Evolutionary conservation across 2,797 vertebrate species (phyloP), one percentile per base, ranked within the genome.

Genomic region (Falco concolor): DNA sequence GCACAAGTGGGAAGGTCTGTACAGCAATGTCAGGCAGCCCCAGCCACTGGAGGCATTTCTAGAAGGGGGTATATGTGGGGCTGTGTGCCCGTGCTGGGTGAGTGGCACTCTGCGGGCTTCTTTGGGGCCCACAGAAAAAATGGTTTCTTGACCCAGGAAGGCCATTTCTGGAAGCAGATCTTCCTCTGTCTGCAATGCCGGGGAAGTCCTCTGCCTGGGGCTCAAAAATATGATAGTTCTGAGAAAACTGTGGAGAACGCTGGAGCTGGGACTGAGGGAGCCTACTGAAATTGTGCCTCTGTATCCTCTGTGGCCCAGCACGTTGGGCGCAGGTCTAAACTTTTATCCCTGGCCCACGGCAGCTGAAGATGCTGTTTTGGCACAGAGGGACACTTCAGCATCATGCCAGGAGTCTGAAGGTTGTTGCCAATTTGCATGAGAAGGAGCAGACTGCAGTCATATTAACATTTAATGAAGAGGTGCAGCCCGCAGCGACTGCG

Each of bases 401-500:
- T 91, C 32, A 4, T 38, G 14, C 40, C 72, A 50, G 52, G 63
- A 92, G 25, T 60, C 90, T 94, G 81, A 82, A 95, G 59, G 60
- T 89, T 92, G 89, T 70, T 3, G 0, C 59, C 67, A 68, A 32
- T 94, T 93, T 94, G 78, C 78, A 90, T 92, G 81, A 42, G 63
- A 73, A 87, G 75, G 68, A 87, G 63, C 78, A 93, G 72, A 80
- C 75, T 93, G 92, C 93, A 92, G 93, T 93, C 47, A 9, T 32
- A 61, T 89, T 91, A 95, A 95, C 61, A 15, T 94, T 95, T 90
- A 89, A 90, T 89, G 84, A 92, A 65, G 92, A 92, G 53, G 30
- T 2, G 0, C 64, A 40, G 49, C 84, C 75, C 0, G 0, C 80
- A 44, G 88, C 44, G 70, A 20, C 64, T 10, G 24, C 0, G 0